Percentiles rank a stretch among this genome's conserved stretches.
Conservation (phyloP, 1,140 invertebrate species). For the Pissodes strobi region DNA sequence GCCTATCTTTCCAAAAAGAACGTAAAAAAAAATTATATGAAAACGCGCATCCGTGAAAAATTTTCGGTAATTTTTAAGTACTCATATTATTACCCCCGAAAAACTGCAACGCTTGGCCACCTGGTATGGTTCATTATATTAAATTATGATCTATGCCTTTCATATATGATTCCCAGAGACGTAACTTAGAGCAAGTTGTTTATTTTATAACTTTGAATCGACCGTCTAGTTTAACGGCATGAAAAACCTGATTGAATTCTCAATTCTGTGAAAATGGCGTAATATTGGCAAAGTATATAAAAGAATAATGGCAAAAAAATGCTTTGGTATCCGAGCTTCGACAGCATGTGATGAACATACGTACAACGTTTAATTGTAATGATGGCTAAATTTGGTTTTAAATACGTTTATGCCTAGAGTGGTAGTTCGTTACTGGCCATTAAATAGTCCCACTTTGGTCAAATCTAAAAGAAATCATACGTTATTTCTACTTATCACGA, state of each 20-base stretch:
- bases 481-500: constrained; percentile 3
- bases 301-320: constrained; percentile 3
- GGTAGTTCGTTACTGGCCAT: constrained; percentile 15
- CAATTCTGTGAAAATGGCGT: constrained; percentile 19
- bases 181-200: no score
- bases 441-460: constrained; percentile 16
- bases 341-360: constrained; percentile 28
- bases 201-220: no score
- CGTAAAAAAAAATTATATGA: no score
- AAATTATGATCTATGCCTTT: no score
- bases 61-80: no score
- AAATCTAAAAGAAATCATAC: constrained; percentile 22
- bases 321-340: constrained; percentile 6
- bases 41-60: no score
- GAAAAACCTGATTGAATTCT: constrained; percentile 12
- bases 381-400: constrained; percentile 27
- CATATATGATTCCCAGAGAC: no score
- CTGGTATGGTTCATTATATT: no score
- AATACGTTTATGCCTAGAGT: constrained; percentile 15
- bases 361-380: constrained; percentile 27
- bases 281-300: constrained; percentile 15
- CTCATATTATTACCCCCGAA: no score
- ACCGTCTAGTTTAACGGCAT: constrained; percentile 8
- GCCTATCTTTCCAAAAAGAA: no score
- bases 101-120: no score